These are phyloP conservation scores for Petrocephalus zakoni DNA, from an alignment of 2,113 vertebrate genomes.

Conservation along the genomic window DNA sequence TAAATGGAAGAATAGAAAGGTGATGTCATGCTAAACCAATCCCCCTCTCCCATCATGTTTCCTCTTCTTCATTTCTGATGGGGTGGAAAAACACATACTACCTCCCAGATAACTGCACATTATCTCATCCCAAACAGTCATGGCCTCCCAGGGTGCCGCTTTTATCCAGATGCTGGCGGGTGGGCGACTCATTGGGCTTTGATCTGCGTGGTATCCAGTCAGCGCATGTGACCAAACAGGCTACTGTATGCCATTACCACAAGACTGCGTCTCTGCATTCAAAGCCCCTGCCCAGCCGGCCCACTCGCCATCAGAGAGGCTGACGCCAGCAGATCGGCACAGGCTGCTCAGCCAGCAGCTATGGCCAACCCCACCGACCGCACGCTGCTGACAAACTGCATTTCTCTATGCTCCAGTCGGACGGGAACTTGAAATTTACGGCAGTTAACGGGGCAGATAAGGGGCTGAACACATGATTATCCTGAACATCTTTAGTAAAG, in stretches of 20 bases:
- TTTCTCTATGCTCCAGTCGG: background rate
- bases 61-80: slow-evolving; percentile 50
- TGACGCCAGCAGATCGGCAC: background rate
- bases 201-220: background rate
- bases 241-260: background rate
- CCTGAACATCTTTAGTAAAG: background rate
- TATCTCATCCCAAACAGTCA: slow-evolving; percentile 47
- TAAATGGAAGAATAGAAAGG: slow-evolving; percentile 58
- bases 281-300: background rate
- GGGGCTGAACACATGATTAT: background rate
- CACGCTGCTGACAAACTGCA: background rate
- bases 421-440: background rate
- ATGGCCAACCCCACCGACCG: background rate
- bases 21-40: slow-evolving; percentile 60
- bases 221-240: background rate
- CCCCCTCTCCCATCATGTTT: slow-evolving; percentile 38
- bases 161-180: slow-evolving; percentile 11
- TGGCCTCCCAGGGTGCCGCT: slow-evolving; percentile 23
- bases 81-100: slow-evolving; percentile 35
- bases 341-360: background rate
- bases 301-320: background rate
- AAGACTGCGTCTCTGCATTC: background rate
- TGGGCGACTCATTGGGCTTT: background rate
- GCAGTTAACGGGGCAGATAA: background rate
- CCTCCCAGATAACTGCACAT: slow-evolving; percentile 28